These are phyloP conservation scores for Hiodon tergisus DNA, from an alignment of 2,113 vertebrate species.

Conservation along the genomic window DNA sequence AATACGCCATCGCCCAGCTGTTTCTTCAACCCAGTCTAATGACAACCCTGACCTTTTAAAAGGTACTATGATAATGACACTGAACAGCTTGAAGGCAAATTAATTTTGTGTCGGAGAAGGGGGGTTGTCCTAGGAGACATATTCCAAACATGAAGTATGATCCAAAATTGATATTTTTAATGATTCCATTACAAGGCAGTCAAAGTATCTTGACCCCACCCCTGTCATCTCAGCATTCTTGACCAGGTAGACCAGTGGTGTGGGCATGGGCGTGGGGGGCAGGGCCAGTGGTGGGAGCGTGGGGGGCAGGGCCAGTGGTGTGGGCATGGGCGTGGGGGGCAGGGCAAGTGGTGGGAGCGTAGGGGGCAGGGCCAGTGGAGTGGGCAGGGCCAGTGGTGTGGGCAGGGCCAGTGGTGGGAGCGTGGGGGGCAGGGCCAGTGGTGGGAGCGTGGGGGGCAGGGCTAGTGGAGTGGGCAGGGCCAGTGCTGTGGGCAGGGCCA, in stretches of 20 bases:
- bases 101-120: conserved; percentile 5
- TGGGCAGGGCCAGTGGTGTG: too few species aligned
- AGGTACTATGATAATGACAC: conserved; percentile 32
- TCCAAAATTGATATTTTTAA: conserved; percentile 9
- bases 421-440: too few species aligned
- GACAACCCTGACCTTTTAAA: conserved; percentile 42
- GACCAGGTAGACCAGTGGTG: not conserved
- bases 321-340: too few species aligned
- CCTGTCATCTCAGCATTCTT: not conserved
- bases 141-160: conserved; percentile 2
- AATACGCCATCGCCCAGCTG: conserved; percentile 34
- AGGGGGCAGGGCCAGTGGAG: too few species aligned
- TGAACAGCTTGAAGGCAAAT: conserved; percentile 32
- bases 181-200: conserved; percentile 1
- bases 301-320: too few species aligned
- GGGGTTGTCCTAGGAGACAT: not conserved
- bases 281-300: too few species aligned
- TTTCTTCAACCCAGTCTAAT: conserved; percentile 29
- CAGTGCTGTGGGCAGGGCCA: too few species aligned
- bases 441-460: too few species aligned
- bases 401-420: too few species aligned
- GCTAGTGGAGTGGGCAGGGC: too few species aligned
- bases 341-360: too few species aligned
- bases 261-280: too few species aligned
- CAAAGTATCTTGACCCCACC: not conserved